Evolutionary conservation across 2,797 vertebrate genomes (phyloP), one percentile per base, ranked within the genome.

Genomic region (Malacoctenus gilli): DNA sequence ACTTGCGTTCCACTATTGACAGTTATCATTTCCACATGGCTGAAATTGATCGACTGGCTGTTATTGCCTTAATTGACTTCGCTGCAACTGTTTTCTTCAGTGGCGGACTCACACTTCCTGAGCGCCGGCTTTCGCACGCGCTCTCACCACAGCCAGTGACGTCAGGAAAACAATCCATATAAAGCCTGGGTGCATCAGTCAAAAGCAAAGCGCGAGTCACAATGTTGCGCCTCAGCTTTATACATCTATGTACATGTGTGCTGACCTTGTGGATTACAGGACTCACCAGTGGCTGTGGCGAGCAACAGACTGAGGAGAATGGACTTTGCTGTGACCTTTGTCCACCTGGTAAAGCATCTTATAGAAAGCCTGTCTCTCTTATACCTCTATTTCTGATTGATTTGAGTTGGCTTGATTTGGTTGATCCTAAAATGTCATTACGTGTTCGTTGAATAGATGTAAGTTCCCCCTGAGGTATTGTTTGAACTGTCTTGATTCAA

Each of bases 241-340:
- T n/a, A n/a, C n/a, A n/a, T 30, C 4, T 2, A 57, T 9, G 6
- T 46, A 11, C 11, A 14, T 76, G 20, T 31, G 2, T 36, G 1
- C 4, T 75, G 22, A 60, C 10, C 21, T 6, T 56, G 31, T 76
- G 72, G 66, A 62, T 37, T 31, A 18, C 25, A 2, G 52, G 4
- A 65, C 11, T 14, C 0, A 32, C 40, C 13, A 13, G 1, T 30
- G 6, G 0, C 32, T 87, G 84, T 38, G 15, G 6, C 1, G 1
- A 25, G 3, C 2, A 0, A 2, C 61, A 75, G 37, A 1, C 0
- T 10, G 0, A 0, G 1, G 30, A 42, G 1, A 4, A 39, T 2
- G 43, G 40, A 0, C 36, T 0, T 7, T 91, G 90, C 48, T 91
- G 89, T 53, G 6, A 88, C 28, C 2, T 2, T 9, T 92, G 90